Evolutionary conservation across 2,888 invertebrate genomes (phyloP), one percentile per base, ranked within the genome.

Genomic region (Cephalotes varians): DNA sequence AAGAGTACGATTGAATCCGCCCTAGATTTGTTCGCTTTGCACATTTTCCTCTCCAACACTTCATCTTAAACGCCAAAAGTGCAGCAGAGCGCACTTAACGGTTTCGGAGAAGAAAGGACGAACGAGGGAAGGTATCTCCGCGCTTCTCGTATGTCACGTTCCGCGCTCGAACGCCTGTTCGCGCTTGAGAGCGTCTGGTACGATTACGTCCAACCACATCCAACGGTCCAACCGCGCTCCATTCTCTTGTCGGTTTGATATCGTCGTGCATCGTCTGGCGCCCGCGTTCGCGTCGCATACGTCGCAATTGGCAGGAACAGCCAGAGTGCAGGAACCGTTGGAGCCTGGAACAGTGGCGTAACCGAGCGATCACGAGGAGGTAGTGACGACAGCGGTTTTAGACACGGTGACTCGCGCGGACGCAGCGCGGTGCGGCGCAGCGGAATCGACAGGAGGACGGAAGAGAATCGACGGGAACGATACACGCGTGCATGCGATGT

Each of bases 401-500:
- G 74, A 64, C 47, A 62, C 49, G 7, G 64, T 62, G 37, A 47
- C 10, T 49, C 44, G 44, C 60, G 73, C 40, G 58, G n/a, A 44
- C 67, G 67, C 69, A n/a, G 18, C 69, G 37, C 69, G 69, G 18
- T 3, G 44, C 44, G 15, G 12, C 37, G 12, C 44, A 1, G n/a
- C 60, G 60, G n/a, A n/a, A n/a, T n/a, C 56, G 56, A 28, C 28
- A 10, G 44, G 67, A n/a, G 49, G 18, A 18, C 71, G 54, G 21
- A 72, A 54, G 49, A 34, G 54, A 18, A 58, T 71, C 64, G 40
- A 60, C 69, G 44, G 28, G 37, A 15, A 15, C 40, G 56, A 44
- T 31, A 81, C 77, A 85, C 81, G 84, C 65, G 81, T 84, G 51
- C 87, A 77, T 89, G 90, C 90, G 83, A 90, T 88, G 88, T 90